Base-by-base conservation (phyloP, 1,140 invertebrate species). In the Drosophila ohnishii region DNA sequence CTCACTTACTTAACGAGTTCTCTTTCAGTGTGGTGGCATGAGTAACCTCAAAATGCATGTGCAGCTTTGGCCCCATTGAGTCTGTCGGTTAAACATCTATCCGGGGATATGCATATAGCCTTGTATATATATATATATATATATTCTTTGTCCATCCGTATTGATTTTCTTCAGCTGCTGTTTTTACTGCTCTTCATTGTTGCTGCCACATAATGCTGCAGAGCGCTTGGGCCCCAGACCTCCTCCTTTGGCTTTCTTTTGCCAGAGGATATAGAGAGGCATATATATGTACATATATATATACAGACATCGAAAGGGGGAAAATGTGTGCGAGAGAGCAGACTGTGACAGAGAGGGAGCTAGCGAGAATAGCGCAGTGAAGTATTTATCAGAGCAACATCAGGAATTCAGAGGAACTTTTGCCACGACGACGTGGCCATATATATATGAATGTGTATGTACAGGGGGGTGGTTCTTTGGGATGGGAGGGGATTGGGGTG, bases 381-480 rank as follows among this genome's bases (percentile, higher is more conserved):
- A 90, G 86, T 90, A 90, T 90, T 90, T 90, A 90, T 90, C 86
- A 90, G 82, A 90, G 81, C 62, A 90, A 90, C 86, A 90, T 90
- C 86, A 90, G 86, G 85, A 90, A 90, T 90, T 90, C 86, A 90
- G 86, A 90, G 74, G 81, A 90, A 83, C 78, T 75, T 78, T 75
- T 75, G 66, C 83, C 62, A 66, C 78, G 51, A 57, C 64, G 74
- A 50, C 55, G 35, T 80, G 51, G 75, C 48, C 65, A 61, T 59
- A 67, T 70, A 75, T 40, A 51, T 50, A 50, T 45, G 57, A 28
- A 28, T 5, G 25, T 59, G 8, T 28, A 42, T 47, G 42, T 42
- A 56, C 65, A 37, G 19, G 10, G 10, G 25, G 25, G 45, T n/a
- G 45, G 45, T 10, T 34, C 48, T 5, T 19, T 14, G 19, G 34